phyloP scores from a whole-genome alignment of 2,113 vertebrate genomes.

The Apteryx owenii region DNA sequence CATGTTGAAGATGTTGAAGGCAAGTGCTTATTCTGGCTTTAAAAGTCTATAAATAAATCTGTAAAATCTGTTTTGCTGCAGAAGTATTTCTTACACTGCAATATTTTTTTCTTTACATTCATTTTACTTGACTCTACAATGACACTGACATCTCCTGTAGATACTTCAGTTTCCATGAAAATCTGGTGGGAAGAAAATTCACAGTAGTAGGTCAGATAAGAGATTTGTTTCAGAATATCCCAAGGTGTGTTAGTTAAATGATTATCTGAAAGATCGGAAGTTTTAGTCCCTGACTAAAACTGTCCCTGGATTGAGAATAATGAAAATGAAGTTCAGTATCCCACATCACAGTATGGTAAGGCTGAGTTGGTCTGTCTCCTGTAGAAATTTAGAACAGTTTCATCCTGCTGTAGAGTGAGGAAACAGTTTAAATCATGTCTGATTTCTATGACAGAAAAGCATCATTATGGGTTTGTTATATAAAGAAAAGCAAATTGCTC shows the following conservation, averaged over 20 bases:
- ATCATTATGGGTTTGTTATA: background rate
- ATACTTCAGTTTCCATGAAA: background rate
- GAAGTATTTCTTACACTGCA: too few relatives aligned
- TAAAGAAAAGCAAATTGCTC: background rate
- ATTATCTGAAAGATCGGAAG: background rate
- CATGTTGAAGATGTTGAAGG: too few relatives aligned
- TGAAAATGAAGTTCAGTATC: accelerated
- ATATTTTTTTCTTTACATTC: too few relatives aligned
- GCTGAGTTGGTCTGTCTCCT: background rate
- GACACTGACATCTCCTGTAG: background rate
- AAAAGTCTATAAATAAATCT: too few relatives aligned
- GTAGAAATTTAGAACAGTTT: background rate
- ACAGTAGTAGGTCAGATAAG: background rate
- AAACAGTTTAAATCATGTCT: background rate
- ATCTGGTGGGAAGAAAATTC: background rate
- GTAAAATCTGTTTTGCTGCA: too few relatives aligned
- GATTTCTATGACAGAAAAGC: background rate
- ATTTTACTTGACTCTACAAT: accelerated
- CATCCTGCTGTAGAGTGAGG: background rate
- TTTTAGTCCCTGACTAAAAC: background rate
- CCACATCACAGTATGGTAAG: accelerated
- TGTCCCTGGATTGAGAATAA: background rate
- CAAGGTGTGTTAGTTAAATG: background rate
- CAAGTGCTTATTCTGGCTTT: too few relatives aligned
- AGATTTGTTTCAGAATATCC: background rate